These are phyloP conservation scores for Pseudomyrmex pallidus DNA, from an alignment of 1,140 invertebrate genomes.

Conservation along the genomic window DNA sequence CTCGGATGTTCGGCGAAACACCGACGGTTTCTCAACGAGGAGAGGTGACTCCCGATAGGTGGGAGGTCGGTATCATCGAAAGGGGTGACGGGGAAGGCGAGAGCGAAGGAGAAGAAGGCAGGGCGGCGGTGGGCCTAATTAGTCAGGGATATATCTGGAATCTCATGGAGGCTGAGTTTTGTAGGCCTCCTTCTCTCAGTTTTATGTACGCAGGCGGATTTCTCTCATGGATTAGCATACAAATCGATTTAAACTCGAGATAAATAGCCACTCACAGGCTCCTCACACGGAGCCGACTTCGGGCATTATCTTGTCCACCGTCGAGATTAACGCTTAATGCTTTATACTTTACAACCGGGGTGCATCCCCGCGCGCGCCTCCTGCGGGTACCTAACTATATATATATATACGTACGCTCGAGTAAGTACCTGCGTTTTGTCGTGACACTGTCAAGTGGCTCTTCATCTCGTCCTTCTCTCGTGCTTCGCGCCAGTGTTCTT, in stretches of 20 bases:
- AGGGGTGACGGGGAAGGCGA: conserved; percentile 14
- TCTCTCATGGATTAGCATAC: conserved; percentile 85
- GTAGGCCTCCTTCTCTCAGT: conserved; percentile 82
- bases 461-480: conserved; percentile 47
- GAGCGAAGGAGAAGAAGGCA: conserved; percentile 43
- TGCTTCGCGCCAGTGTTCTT: conserved; percentile 18
- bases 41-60: conserved; percentile 64
- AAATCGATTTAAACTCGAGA: conserved; percentile 86
- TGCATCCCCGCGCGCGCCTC: conserved; percentile 60
- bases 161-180: conserved; percentile 83
- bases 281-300: conserved; percentile 83
- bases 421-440: conserved; percentile 70
- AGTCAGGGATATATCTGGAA: conserved; percentile 85
- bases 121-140: conserved; percentile 82
- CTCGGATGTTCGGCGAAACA: conserved; percentile 41
- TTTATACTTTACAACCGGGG: conserved; percentile 81
- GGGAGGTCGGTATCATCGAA: conserved; percentile 72
- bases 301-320: conserved; percentile 84
- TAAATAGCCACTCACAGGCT: conserved; percentile 84
- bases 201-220: conserved; percentile 84
- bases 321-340: conserved; percentile 84
- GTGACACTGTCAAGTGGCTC: conserved; percentile 51
- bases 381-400: conserved; percentile 69
- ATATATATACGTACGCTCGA: conserved; percentile 53
- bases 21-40: conserved; percentile 66